Evolutionary conservation across 2,888 invertebrate species (phyloP).

Genomic region (Tetragnatha montana): DNA sequence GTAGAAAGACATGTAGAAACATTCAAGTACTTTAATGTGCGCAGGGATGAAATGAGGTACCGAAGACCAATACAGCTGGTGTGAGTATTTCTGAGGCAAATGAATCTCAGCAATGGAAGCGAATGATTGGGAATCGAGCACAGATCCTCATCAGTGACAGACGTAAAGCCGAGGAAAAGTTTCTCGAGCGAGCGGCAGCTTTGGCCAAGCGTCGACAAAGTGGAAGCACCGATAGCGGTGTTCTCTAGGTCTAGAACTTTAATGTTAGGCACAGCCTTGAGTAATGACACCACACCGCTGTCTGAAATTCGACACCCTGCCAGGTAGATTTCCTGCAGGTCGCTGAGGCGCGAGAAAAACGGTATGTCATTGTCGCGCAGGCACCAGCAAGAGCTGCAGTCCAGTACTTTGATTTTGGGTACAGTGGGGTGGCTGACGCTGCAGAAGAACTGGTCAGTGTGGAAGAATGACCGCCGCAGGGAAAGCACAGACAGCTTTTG

Average conservation of each 20-base stretch:
- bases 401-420: constrained; percentile 63
- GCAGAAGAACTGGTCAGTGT: constrained; percentile 69
- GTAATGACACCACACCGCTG: constrained; percentile 33
- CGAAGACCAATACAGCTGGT: constrained; percentile 36
- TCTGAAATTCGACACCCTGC: constrained; percentile 55
- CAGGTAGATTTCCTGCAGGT: constrained; percentile 63
- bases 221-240: constrained; percentile 37
- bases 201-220: constrained; percentile 28
- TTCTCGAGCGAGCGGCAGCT: constrained; percentile 54
- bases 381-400: constrained; percentile 67
- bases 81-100: constrained; percentile 54
- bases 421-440: constrained; percentile 62
- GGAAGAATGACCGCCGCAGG: constrained; percentile 63
- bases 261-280: constrained; percentile 39
- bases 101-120: constrained; percentile 37
- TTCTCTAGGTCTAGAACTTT: constrained; percentile 63
- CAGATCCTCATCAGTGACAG: constrained; percentile 37
- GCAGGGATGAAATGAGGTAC: constrained; percentile 18
- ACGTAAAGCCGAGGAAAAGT: constrained; percentile 57
- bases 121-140: constrained; percentile 10
- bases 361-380: constrained; percentile 60
- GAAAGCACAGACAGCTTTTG: constrained; percentile 58
- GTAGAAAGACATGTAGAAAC: constrained; percentile 42
- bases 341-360: constrained; percentile 59
- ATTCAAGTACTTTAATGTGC: constrained; percentile 38